Conservation (phyloP, 64 coral and sea anemone species). For the Anthopleura sola region DNA sequence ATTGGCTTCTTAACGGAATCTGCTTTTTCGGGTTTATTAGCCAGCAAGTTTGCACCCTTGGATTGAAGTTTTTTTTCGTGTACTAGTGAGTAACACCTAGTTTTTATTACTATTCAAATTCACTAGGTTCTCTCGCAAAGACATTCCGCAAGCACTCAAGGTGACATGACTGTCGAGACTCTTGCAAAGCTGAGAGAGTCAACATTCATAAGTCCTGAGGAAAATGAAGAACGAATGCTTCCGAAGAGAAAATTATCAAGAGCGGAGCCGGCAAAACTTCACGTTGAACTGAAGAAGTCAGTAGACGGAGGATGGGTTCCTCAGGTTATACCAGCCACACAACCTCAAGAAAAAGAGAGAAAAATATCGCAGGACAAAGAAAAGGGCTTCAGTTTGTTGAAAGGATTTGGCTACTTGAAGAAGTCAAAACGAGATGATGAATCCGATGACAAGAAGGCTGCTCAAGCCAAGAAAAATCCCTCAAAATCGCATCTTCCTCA, state of each 20-base stretch:
- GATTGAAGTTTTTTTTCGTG: too few relatives aligned
- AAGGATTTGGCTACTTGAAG: background rate
- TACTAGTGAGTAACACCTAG: background rate
- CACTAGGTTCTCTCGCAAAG: background rate
- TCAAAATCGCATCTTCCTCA: background rate
- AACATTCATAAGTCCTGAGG: background rate
- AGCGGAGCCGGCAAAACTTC: background rate
- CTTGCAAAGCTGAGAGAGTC: background rate
- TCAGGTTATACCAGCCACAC: background rate
- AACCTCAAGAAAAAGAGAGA: background rate
- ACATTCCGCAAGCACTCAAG: background rate
- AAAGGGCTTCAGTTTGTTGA: background rate
- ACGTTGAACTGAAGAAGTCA: background rate
- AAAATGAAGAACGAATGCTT: background rate
- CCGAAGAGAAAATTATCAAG: background rate
- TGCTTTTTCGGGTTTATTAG: too few relatives aligned
- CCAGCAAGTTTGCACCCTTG: too few relatives aligned
- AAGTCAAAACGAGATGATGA: conserved; percentile 7
- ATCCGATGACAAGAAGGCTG: background rate
- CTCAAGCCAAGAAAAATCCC: background rate
- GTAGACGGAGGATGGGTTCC: too few relatives aligned
- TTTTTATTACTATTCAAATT: background rate
- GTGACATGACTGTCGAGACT: background rate
- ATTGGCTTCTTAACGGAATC: too few relatives aligned
- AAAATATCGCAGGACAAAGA: background rate